A percentile compares a stretch with the other conserved stretches of the same genome.
phyloP scores from a whole-genome alignment of 2,113 vertebrate genomes.

The Atrichornis clamosus region DNA sequence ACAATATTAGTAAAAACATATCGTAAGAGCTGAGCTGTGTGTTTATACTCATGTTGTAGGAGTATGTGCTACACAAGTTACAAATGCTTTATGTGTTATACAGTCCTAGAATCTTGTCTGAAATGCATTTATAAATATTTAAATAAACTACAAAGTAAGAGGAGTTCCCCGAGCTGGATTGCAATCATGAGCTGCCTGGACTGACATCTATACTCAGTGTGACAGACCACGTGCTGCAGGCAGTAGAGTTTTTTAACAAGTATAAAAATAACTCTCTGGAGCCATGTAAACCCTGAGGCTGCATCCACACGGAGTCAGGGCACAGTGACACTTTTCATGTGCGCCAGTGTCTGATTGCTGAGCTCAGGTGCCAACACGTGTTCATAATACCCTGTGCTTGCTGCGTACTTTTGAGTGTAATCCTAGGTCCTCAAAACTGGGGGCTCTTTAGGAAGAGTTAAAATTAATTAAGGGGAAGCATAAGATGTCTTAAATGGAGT shows the following conservation, averaged over 20 bases:
- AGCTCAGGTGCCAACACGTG: neutral
- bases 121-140: constrained; percentile 32
- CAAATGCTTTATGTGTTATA: neutral
- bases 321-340: accelerated
- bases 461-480: neutral
- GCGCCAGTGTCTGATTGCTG: neutral
- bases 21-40: neutral
- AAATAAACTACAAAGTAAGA: neutral
- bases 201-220: neutral
- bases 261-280: neutral
- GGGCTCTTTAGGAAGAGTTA: neutral
- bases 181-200: neutral
- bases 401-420: neutral
- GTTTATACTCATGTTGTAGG: neutral
- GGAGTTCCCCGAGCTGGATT: neutral
- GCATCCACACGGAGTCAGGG: neutral
- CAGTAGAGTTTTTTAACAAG: neutral
- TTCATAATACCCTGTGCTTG: neutral
- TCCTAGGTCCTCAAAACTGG: neutral
- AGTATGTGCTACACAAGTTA: neutral
- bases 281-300: accelerated
- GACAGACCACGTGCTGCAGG: neutral
- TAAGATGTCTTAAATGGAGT: neutral
- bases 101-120: neutral
- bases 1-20: neutral